These are phyloP conservation scores for Plagodis dolabraria DNA, from an alignment of 2,888 invertebrate species.

Conservation along the genomic window DNA sequence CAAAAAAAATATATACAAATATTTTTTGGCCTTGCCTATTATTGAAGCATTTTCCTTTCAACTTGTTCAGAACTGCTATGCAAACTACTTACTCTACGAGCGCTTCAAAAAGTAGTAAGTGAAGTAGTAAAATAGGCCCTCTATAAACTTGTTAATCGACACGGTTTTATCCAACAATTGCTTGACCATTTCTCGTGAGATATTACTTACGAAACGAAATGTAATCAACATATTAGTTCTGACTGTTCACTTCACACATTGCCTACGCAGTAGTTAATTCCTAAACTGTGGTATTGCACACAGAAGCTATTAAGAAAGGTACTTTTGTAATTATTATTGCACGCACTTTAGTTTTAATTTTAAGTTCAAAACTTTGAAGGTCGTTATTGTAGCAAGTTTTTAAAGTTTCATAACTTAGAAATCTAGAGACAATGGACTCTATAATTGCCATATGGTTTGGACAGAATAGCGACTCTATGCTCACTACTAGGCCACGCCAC, in stretches of 20 bases:
- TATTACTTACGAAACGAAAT: conserved; percentile 5
- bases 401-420: neutral
- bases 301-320: conserved; percentile 9
- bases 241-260: conserved; percentile 10
- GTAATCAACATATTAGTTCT: conserved; percentile 11
- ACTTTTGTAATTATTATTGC: conserved; percentile 16
- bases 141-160: too few species aligned
- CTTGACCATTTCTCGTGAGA: conserved; percentile 11
- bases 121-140: too few species aligned
- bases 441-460: neutral
- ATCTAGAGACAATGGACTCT: neutral
- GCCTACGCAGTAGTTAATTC: neutral
- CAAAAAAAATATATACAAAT: too few species aligned
- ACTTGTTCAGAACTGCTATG: too few species aligned
- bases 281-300: conserved; percentile 11
- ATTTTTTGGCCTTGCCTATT: too few species aligned
- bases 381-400: neutral
- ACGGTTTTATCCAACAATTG: neutral
- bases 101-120: too few species aligned
- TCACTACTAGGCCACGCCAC: neutral
- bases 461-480: neutral
- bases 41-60: too few species aligned
- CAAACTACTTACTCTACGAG: too few species aligned
- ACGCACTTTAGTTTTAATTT: conserved; percentile 3
- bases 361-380: neutral